A percentile compares a stretch with the other conserved stretches of the same genome.
Evolutionary conservation across 2,888 invertebrate genomes (phyloP).

Genomic region (Cataglyphis livida): DNA sequence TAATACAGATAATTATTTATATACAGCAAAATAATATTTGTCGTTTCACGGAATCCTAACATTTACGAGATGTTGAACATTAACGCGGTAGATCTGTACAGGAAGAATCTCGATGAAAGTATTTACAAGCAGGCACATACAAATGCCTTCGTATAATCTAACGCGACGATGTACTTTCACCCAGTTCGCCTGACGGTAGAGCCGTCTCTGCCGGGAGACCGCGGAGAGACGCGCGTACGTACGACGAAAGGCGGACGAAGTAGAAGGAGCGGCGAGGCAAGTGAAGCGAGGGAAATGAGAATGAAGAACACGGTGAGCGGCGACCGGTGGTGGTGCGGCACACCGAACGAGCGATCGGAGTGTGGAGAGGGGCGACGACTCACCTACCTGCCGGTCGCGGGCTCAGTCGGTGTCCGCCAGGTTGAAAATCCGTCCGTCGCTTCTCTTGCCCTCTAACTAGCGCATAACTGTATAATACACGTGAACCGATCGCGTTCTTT

Average conservation of each 20-base stretch:
- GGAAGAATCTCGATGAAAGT: conserved; percentile 11
- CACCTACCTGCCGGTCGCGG: conserved; percentile 83
- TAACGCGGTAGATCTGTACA: not conserved
- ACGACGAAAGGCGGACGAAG: conserved; percentile 58
- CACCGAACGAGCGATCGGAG: conserved; percentile 54
- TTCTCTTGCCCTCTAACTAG: conserved; percentile 66
- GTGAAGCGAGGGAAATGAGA: conserved; percentile 76
- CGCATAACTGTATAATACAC: conserved; percentile 56
- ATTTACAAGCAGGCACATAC: not conserved
- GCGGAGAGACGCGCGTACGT: not conserved
- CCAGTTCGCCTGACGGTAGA: conserved; percentile 22
- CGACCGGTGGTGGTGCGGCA: conserved; percentile 64
- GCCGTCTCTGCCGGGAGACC: conserved; percentile 41
- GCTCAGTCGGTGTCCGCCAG: conserved; percentile 84
- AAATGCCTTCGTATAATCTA: conserved; percentile 2
- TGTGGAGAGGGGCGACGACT: conserved; percentile 74
- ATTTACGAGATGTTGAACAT: not conserved
- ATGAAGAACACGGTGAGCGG: conserved; percentile 75
- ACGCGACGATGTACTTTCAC: conserved; percentile 28
- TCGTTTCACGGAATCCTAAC: not conserved
- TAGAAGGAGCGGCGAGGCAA: conserved; percentile 65
- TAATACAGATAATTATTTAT: not conserved
- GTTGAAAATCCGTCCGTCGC: conserved; percentile 82
- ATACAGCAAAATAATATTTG: not conserved
- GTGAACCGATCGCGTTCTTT: conserved; percentile 9